These are phyloP conservation scores for Gavialis gangeticus DNA, from an alignment of 2,113 vertebrate species.

Conservation along the genomic window DNA sequence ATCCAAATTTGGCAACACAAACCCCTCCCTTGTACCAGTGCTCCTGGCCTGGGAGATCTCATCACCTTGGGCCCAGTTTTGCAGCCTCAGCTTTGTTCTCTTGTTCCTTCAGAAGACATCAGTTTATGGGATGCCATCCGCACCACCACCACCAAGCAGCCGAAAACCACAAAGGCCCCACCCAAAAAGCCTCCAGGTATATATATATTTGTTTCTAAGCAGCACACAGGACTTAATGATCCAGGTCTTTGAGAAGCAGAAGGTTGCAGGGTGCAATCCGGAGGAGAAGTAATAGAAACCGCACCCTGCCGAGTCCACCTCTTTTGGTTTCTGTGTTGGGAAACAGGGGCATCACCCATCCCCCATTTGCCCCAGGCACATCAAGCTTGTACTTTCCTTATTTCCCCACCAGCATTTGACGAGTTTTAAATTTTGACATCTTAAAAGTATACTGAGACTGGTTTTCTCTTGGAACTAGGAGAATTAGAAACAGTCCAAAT, in stretches of 20 bases:
- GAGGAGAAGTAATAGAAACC: not conserved
- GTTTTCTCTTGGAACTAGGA: not conserved
- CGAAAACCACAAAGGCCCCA: slow-evolving; percentile 64
- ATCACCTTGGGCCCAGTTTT: no score
- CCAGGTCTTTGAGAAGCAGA: not conserved
- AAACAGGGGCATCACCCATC: not conserved
- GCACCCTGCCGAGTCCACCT: not conserved
- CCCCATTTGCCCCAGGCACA: not conserved
- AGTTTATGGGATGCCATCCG: slow-evolving; percentile 50
- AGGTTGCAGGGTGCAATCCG: not conserved
- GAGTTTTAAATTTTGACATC: not conserved
- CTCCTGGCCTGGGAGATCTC: not conserved
- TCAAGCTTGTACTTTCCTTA: not conserved
- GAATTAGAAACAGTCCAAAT: not conserved
- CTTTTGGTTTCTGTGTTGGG: fast-evolving
- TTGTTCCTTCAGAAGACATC: not conserved
- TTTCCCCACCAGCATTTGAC: not conserved
- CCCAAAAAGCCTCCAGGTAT: slow-evolving; percentile 66
- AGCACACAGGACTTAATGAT: not conserved
- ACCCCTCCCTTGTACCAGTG: not conserved
- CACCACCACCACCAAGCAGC: slow-evolving; percentile 75
- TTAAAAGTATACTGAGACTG: no score
- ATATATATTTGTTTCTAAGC: fast-evolving
- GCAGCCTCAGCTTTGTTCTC: not conserved
- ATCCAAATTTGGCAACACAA: not conserved